Base-by-base conservation (phyloP, 2,888 invertebrate species). In the Ophioninae sp. region DNA sequence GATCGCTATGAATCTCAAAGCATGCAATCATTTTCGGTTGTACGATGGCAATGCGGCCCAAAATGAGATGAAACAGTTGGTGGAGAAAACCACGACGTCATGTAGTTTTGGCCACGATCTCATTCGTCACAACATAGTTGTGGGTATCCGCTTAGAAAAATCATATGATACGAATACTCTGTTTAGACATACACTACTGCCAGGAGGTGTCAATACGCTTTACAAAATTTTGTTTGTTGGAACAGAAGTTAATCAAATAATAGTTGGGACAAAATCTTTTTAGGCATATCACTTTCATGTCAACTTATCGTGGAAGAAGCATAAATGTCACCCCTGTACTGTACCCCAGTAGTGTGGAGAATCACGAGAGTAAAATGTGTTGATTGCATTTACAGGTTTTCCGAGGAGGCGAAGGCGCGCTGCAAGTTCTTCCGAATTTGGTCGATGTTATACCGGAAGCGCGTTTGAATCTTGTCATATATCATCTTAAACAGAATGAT, bases 371-470 rank as follows among this genome's bases (percentile, higher is more conserved):
- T 50, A 13, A 50, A 21, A 50, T 69, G 50, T 67, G 64, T 41
- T 72, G 1, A 7, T 8, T 23, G 6, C 0, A 17, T 44, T 67
- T 57, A 2, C 44, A 93, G 93, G 92, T 99, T 37, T 99, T 99
- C 93, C 95, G 97, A 83, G 97, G 96, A 88, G 99, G 99, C 0
- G 98, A 99, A 93, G 98, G 98, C 3, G 98, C 99, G 0, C 94
- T 99, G 88, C 98, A 99, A 94, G 96, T 97, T 0, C 94, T 99
- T 85, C 99, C 99, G 0, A 95, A 96, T 57, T 93, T 99, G 61
- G 96, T 99, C 0, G 98, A 99, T 93, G 97, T 99, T 5, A 97
- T 99, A 41, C 98, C 99, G 0, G 99, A 99, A 94, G 99, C 99
- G 0, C 94, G 99, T 57, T 94, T 99, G 3, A 99, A 99, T 94